phyloP scores from a whole-genome alignment of 1,140 invertebrate genomes.

The Lysiphlebus fabarum region DNA sequence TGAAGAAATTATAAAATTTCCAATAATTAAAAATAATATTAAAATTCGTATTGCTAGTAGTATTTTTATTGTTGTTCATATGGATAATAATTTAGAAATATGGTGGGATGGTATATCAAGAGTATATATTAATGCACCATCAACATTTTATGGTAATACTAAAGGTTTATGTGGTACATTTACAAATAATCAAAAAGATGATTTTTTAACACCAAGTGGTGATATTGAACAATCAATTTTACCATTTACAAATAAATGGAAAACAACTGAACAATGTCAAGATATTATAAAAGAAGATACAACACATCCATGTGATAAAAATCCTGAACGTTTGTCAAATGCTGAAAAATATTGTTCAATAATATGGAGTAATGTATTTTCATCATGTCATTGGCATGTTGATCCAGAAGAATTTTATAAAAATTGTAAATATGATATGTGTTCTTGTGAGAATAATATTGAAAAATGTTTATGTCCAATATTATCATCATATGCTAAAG shows the following conservation, averaged over 20 bases:
- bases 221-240: constrained; percentile 73
- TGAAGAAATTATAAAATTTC: constrained; percentile 65
- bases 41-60: constrained; percentile 73
- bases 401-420: constrained; percentile 75
- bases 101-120: constrained; percentile 82
- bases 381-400: constrained; percentile 74
- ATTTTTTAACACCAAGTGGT: constrained; percentile 82
- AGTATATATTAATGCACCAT: constrained; percentile 77
- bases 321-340: constrained; percentile 64
- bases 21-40: constrained; percentile 58
- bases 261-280: constrained; percentile 69
- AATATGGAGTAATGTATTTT: constrained; percentile 68
- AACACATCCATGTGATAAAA: constrained; percentile 68
- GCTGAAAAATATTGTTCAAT: constrained; percentile 70
- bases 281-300: constrained; percentile 57
- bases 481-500: constrained; percentile 73
- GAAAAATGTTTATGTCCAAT: constrained; percentile 76
- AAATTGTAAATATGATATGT: constrained; percentile 84
- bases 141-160: constrained; percentile 61
- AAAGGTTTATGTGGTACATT: constrained; percentile 87
- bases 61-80: constrained; percentile 67
- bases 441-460: constrained; percentile 68
- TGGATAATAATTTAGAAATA: constrained; percentile 73
- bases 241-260: constrained; percentile 87
- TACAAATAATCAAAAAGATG: constrained; percentile 81